Evolutionary conservation across 1,140 invertebrate genomes (phyloP).

Genomic region (Bombus cullumanus): DNA sequence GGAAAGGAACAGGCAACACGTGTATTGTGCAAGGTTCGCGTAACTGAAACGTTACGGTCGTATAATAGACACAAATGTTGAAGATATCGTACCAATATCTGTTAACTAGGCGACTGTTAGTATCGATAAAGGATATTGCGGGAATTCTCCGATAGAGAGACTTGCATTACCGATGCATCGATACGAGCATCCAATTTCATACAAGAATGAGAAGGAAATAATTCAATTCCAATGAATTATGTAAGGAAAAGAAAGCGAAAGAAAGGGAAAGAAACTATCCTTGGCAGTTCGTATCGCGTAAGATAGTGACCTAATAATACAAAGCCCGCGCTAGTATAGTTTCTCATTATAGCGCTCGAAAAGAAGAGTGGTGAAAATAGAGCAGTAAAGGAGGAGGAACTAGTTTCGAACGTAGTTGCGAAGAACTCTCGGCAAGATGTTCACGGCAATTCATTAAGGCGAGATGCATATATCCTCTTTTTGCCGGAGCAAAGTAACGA

Average conservation of each 20-base stretch:
- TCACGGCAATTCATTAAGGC: conserved; percentile 58
- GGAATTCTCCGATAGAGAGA: background rate
- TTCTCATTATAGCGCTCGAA: background rate
- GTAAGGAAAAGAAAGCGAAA: background rate
- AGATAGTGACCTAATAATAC: conserved; percentile 1
- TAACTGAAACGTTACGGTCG: background rate
- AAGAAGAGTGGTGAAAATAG: background rate
- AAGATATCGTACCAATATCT: background rate
- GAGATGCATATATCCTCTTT: conserved; percentile 52
- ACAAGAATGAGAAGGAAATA: background rate
- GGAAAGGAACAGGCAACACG: conserved; percentile 6
- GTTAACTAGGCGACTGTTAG: background rate
- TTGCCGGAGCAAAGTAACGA: conserved; percentile 74
- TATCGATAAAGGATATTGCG: too few relatives aligned
- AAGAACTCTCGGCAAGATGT: conserved; percentile 34
- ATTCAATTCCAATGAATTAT: background rate
- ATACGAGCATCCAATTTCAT: background rate
- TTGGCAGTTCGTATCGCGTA: conserved; percentile 38
- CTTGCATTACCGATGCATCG: background rate
- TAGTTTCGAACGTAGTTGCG: background rate
- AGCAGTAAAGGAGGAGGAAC: background rate
- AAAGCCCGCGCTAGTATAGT: background rate
- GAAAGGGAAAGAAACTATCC: background rate
- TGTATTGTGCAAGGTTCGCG: background rate
- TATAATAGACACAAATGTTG: background rate